Base-by-base conservation (phyloP, 2,113 vertebrate species). In the Equus przewalskii region DNA sequence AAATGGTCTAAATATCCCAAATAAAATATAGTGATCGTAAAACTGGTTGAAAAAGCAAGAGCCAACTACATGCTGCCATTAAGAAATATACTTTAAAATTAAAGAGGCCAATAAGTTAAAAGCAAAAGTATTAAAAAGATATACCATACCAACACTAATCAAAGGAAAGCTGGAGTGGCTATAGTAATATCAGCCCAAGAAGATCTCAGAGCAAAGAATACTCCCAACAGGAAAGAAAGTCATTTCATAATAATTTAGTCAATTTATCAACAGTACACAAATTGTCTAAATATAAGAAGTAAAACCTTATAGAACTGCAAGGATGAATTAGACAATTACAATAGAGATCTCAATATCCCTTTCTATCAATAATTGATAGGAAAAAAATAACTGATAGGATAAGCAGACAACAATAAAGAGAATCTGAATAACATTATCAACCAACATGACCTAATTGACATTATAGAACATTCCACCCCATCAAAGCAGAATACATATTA, bases 1-100 rank as follows among this genome's bases (percentile, higher is more conserved):
- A 82, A 91, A 91, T 67, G 19, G 19, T 67, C 33, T 91, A 91
- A 94, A 75, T 87, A 41, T 26, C 26, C 10, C 70, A 81, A 86
- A 30, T 78, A 70, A 49, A 91, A 86, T 30, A 26, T 13, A 86
- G 46, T 41, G 41, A 60, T 26, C 69, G 24, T 82, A 19, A 60
- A 19, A 67, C 33, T 87, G 19, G 5, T 76, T 60, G 5, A 60
- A 75, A 93, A 76, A 36, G 30, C 54, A 70, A 54, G 22, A 84
- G 10, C 14, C 33, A 94, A 86, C 36, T 26, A 56, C 19, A 56
- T 80, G 30, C 9, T 81, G 44, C 22, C 62, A 83, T 16, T 26
- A 82, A 82, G 60, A 62, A 67, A 84, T 9, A 36, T 21, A 54
- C 7, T 56, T 72, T 69, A 81, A 70, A 82, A 86, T 62, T 33